Base-by-base conservation (phyloP, 2,797 vertebrate genomes). In the Liparis tanakae region DNA sequence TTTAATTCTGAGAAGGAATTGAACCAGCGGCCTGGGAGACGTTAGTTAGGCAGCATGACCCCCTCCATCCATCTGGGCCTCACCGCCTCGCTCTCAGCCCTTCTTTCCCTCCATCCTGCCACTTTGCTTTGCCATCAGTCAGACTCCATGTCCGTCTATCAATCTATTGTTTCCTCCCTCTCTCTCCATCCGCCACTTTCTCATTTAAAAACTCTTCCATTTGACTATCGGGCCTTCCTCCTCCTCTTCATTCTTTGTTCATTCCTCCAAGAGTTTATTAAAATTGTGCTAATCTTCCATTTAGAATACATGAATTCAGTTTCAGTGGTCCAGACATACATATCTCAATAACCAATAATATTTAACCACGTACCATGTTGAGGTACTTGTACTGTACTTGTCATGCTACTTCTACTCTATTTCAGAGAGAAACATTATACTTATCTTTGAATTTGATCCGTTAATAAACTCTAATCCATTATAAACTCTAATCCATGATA, bases 1-100 rank as follows among this genome's bases (percentile, higher is more conserved):
- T 89, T 88, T 90, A 88, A 91, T 89, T 92, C 84, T 89, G 87
- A 84, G 74, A 82, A 87, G 85, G 87, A 92, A 91, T 89, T 88
- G 89, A 91, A 92, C 88, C 86, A 87, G 82, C 86, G 84, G 81
- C 83, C 79, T 72, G 90, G 92, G 88, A 89, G 83, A 87, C 89
- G 92, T 92, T 87, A 89, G 68, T 89, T 85, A 87, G 78, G 75
- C 70, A 72, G 63, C 63, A 37, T 78, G 87, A 88, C 87, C 85
- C 69, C n/a, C 78, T 41, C 70, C 84, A 91, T 90, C 87, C 81
- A 87, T 91, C 89, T 88, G 85, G 64, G 73, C 82, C 78, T 87
- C 83, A 55, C 57, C 64, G 6, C 62, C 79, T 84, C 80, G 82
- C 83, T 81, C 84, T 73, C 78, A 72, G 71, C 76, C 80, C 78